phyloP scores from a whole-genome alignment of 2,113 vertebrate species.

The Pachyramphus minor region DNA sequence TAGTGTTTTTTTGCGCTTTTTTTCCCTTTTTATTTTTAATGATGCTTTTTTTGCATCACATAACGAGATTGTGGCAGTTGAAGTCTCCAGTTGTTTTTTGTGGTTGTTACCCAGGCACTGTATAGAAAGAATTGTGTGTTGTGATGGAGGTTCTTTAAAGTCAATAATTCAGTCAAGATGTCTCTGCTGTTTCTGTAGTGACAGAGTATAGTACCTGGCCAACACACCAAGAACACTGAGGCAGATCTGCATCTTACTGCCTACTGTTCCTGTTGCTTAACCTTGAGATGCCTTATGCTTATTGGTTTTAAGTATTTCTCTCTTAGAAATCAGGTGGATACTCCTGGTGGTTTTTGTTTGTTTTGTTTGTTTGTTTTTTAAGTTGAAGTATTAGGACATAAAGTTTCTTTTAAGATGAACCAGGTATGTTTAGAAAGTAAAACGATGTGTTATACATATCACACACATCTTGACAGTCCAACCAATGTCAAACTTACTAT shows the following conservation, averaged over 20 bases:
- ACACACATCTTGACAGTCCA: neutral
- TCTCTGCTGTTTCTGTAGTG: neutral
- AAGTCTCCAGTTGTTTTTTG: neutral
- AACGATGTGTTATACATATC: neutral
- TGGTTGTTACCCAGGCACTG: neutral
- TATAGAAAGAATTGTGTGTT: neutral
- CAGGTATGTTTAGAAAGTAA: neutral
- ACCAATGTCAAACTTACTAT: neutral
- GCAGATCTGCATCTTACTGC: neutral
- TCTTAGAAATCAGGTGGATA: neutral
- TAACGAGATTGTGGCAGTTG: neutral
- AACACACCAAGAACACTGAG: too few species aligned
- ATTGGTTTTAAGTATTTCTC: neutral
- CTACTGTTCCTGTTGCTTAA: neutral
- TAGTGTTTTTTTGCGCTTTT: neutral
- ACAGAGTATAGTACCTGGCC: fast-evolving
- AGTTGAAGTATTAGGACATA: neutral
- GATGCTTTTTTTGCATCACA: neutral
- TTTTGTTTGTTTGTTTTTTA: neutral
- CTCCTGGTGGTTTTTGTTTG: neutral
- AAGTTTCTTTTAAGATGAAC: neutral
- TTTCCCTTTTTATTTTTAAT: neutral
- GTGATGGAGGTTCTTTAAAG: neutral
- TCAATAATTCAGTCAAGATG: neutral
- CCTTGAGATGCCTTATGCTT: fast-evolving